A percentile compares a stretch with the other conserved stretches of the same genome.
Conservation (phyloP, 2,113 vertebrate genomes). For the Phalacrocorax carbo region DNA sequence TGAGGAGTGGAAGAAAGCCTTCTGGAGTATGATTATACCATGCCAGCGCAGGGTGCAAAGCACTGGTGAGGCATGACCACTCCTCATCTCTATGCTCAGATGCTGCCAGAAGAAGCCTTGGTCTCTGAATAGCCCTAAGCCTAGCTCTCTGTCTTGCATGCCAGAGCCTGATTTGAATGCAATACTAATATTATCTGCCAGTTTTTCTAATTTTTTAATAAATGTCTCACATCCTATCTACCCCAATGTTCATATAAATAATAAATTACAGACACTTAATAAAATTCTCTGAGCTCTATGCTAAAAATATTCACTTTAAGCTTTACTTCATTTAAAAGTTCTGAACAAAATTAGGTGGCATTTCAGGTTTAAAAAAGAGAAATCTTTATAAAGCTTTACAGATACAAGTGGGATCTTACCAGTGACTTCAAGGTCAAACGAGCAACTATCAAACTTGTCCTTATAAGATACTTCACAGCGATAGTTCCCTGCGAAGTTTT, state of each 20-base stretch:
- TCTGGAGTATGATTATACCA: background rate
- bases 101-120: background rate
- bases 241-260: background rate
- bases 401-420: slow-evolving; percentile 75
- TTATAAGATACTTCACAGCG: slow-evolving; percentile 95
- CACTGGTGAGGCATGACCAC: background rate
- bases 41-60: background rate
- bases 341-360: background rate
- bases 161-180: background rate
- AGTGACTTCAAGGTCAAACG: slow-evolving; percentile 93
- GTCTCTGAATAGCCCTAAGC: background rate
- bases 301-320: background rate
- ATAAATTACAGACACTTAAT: background rate
- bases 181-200: background rate
- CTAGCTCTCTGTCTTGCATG: background rate
- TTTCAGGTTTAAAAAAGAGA: background rate
- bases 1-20: background rate
- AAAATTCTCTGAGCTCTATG: background rate
- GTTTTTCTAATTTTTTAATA: background rate
- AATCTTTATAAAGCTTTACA: background rate
- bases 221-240: background rate
- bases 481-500: slow-evolving; percentile 96
- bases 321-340: background rate
- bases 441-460: slow-evolving; percentile 97
- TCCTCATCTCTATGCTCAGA: background rate